Evolutionary conservation across 2,113 vertebrate genomes (phyloP).

Genomic region (Zingel zingel): DNA sequence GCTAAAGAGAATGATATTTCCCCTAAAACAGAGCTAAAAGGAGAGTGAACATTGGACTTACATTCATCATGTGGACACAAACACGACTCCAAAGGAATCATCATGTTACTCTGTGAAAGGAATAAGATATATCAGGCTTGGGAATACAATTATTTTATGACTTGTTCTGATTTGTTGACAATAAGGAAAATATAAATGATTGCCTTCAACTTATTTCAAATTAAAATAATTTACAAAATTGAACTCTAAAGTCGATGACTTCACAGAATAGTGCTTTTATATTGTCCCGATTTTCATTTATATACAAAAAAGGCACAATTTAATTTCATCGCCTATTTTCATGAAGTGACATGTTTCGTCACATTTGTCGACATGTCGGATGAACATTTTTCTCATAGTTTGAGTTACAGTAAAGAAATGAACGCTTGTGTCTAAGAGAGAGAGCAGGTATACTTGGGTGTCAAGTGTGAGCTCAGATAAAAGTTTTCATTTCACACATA

Average conservation of each 20-base stretch:
- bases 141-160: too few species aligned
- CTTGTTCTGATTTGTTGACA: too few species aligned
- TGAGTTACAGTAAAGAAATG: neutral
- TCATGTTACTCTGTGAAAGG: too few species aligned
- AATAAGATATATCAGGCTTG: too few species aligned
- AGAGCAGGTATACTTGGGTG: neutral
- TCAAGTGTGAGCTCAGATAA: conserved; percentile 9
- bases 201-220: too few species aligned
- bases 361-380: neutral
- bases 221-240: neutral
- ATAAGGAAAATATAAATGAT: too few species aligned
- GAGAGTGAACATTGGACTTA: too few species aligned
- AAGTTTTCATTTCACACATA: conserved; percentile 2
- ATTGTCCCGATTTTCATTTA: neutral
- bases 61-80: too few species aligned
- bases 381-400: conserved; percentile 19
- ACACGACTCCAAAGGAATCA: too few species aligned
- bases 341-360: neutral
- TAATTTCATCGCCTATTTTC: neutral
- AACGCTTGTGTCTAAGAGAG: neutral
- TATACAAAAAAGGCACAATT: neutral
- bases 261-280: neutral
- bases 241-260: neutral
- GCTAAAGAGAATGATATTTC: too few species aligned
- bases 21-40: too few species aligned